A percentile compares a stretch with the other conserved stretches of the same genome.
These are phyloP conservation scores for Paramormyrops kingsleyae DNA, from an alignment of 2,113 vertebrate species.

Conservation along the genomic window DNA sequence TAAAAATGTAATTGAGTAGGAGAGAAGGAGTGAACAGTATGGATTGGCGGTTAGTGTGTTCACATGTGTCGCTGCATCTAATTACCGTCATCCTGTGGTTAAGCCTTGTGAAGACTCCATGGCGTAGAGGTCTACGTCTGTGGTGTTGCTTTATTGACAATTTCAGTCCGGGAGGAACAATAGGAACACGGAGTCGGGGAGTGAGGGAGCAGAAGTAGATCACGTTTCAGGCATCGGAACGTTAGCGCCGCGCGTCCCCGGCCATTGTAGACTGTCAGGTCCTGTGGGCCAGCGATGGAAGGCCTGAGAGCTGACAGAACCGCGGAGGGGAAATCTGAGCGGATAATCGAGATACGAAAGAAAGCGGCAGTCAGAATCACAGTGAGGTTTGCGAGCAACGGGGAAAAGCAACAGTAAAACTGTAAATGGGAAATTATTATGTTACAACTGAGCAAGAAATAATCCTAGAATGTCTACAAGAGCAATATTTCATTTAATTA, in stretches of 20 bases:
- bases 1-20: slow-evolving; percentile 34
- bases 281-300: slow-evolving; percentile 11
- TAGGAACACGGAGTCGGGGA: slow-evolving; percentile 45
- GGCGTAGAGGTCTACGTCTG: slow-evolving; percentile 43
- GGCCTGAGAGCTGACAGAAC: slow-evolving; percentile 32
- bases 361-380: background rate
- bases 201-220: slow-evolving; percentile 32
- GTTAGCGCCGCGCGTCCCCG: slow-evolving; percentile 22
- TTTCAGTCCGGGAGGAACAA: slow-evolving; percentile 50
- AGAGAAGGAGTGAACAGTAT: slow-evolving; percentile 55
- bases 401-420: background rate
- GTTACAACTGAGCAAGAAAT: background rate
- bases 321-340: background rate
- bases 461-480: background rate
- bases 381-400: background rate
- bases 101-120: slow-evolving; percentile 43
- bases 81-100: slow-evolving; percentile 49
- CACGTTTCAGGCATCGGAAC: slow-evolving; percentile 48
- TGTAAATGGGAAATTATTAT: background rate
- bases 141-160: slow-evolving; percentile 60
- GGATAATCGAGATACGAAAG: background rate
- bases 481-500: background rate
- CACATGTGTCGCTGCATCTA: slow-evolving; percentile 45
- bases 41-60: slow-evolving; percentile 52
- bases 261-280: slow-evolving; percentile 15